Evolutionary conservation across 2,888 invertebrate species (phyloP), one percentile per base, ranked within the genome.

Genomic region (Lottia scabra): DNA sequence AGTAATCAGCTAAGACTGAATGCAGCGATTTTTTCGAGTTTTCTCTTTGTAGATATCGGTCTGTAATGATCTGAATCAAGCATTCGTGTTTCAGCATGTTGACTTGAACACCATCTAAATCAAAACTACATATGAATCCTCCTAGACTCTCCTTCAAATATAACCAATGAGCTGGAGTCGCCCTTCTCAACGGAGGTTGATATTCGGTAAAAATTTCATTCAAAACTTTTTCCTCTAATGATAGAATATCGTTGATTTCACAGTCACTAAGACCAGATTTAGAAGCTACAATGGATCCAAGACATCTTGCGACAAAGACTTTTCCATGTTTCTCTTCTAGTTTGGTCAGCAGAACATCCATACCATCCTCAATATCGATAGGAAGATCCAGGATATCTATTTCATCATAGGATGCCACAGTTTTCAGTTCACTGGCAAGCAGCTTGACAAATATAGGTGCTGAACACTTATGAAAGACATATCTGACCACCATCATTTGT

Each of bases 231-330:
- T 88, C 88, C 72, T 89, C 88, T 13, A 89, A 73, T 5, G 88
- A 88, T 44, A 89, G 75, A n/a, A 89, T 68, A 70, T 89, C 89
- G 65, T 87, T 87, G 85, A 89, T 87, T 79, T 89, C 89, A 73
- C 83, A 81, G 77, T 89, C 89, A 74, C 87, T 87, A 16, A 89
- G 76, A 5, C 89, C 89, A 2, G 84, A 84, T 0, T 72, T 76
- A 1, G 89, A 88, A 19, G 87, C 87, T 12, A 84, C 86, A 45
- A 89, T 67, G 75, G 85, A 87, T 26, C 85, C 81, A 64, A 88
- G 75, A 5, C 83, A 75, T 44, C 83, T 78, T 0, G 83, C 75
- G 6, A 87, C 85, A 10, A 88, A 67, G 0, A 72, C 70, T 23
- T 70, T 66, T 1, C 89, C 89, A 69, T 87, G 84, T 19, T 75